Evolutionary conservation across 2,113 vertebrate genomes (phyloP).

Genomic region (Chlamydotis undulata): DNA sequence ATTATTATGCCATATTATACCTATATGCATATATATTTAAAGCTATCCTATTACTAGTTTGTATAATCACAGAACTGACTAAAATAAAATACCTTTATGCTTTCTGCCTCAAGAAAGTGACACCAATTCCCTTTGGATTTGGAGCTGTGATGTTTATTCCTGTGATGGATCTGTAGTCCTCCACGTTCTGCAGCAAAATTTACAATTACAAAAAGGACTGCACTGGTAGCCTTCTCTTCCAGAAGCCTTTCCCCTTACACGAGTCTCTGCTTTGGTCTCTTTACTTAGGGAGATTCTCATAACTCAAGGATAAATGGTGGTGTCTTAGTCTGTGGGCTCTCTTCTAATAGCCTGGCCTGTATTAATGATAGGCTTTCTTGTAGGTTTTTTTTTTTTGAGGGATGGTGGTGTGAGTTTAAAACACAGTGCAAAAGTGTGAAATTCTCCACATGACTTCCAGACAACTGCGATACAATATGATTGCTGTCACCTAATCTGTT

Average conservation of each 20-base stretch:
- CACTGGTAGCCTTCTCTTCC: not conserved
- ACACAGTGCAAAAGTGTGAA: not conserved
- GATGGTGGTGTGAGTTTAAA: not conserved
- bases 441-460: constrained; percentile 5
- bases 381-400: not conserved
- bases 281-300: not conserved
- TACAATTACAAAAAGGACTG: not conserved
- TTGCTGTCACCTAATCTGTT: constrained; percentile 20
- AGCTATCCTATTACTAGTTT: not conserved
- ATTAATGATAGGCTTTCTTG: not conserved
- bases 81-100: not conserved
- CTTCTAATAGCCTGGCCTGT: not conserved
- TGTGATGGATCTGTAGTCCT: not conserved
- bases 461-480: not conserved
- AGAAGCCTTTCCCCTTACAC: not conserved
- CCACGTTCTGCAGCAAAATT: not conserved
- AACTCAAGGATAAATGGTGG: not conserved
- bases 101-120: not conserved
- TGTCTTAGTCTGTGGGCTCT: not conserved
- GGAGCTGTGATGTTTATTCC: not conserved
- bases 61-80: not conserved
- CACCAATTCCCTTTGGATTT: not conserved
- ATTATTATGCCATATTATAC: not conserved
- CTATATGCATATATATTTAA: not conserved
- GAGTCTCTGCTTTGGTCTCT: not conserved